These are phyloP conservation scores for Drosophila biarmipes DNA, from an alignment of 1,140 invertebrate genomes.

Conservation along the genomic window DNA sequence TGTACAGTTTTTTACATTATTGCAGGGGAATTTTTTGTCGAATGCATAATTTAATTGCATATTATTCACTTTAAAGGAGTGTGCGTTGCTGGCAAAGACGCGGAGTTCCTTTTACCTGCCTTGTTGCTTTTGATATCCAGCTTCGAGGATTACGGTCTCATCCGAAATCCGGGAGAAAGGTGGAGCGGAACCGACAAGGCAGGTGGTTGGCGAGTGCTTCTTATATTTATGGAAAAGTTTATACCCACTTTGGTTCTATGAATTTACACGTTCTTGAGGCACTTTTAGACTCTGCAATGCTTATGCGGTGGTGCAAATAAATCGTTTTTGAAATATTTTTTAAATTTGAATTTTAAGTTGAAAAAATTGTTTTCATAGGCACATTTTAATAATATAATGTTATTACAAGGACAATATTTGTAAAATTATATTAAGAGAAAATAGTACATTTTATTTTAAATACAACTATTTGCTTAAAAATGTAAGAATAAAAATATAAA, in stretches of 20 bases:
- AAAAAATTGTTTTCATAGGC: background rate
- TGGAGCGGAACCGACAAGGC: background rate
- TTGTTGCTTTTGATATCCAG: conserved; percentile 12
- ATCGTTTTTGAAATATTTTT: too few relatives aligned
- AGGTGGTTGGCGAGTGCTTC: background rate
- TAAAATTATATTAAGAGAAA: too few relatives aligned
- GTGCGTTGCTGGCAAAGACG: conserved; percentile 10
- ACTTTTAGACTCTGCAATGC: background rate
- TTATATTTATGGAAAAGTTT: conserved; percentile 16
- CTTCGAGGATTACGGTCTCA: conserved; percentile 16
- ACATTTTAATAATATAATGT: too few relatives aligned
- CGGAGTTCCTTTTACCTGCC: conserved; percentile 13
- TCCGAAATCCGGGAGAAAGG: conserved; percentile 9
- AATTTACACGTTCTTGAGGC: conserved; percentile 2
- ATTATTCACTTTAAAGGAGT: conserved; percentile 56
- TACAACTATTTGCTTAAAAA: background rate
- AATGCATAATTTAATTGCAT: conserved; percentile 50
- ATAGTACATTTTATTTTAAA: too few relatives aligned
- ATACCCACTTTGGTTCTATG: conserved; percentile 1
- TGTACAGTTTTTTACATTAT: conserved; percentile 50
- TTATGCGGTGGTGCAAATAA: background rate
- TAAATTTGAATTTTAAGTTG: too few relatives aligned
- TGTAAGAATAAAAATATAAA: too few relatives aligned
- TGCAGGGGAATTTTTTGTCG: background rate
- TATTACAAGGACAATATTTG: too few relatives aligned